phyloP scores from a whole-genome alignment of 2,797 vertebrate species.

The Sciurus vulgaris region DNA sequence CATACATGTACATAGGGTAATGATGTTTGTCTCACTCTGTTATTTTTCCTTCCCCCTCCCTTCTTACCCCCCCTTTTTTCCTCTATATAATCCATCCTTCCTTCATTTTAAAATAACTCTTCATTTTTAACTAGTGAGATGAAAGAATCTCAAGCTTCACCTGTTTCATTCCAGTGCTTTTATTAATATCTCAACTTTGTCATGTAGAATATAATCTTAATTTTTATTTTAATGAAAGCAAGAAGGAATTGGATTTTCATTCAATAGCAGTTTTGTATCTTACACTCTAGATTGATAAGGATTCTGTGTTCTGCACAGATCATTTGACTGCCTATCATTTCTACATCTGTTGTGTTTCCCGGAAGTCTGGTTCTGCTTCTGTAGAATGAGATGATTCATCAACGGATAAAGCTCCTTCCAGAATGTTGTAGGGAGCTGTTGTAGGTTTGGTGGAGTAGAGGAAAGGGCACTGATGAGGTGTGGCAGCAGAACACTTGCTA shows the following conservation, averaged over 20 bases:
- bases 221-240: not conserved
- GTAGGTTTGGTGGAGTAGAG: not conserved
- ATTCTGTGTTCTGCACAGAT: slow-evolving; percentile 1
- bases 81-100: too few species aligned
- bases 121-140: not conserved
- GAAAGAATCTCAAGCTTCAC: not conserved
- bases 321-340: not conserved
- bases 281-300: not conserved
- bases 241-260: slow-evolving; percentile 19
- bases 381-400: not conserved
- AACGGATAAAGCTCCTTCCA: not conserved
- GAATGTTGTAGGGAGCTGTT: not conserved
- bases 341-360: not conserved
- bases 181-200: not conserved
- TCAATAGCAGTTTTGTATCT: not conserved
- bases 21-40: too few species aligned
- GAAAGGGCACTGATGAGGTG: not conserved
- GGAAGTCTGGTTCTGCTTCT: not conserved
- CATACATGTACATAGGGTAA: too few species aligned
- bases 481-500: not conserved
- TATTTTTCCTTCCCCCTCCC: too few species aligned
- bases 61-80: too few species aligned
- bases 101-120: not conserved
- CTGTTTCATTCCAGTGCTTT: not conserved
- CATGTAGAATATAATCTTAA: not conserved